Base-by-base conservation (phyloP, 2,113 vertebrate genomes). In the Gasterosteus aculeatus region DNA sequence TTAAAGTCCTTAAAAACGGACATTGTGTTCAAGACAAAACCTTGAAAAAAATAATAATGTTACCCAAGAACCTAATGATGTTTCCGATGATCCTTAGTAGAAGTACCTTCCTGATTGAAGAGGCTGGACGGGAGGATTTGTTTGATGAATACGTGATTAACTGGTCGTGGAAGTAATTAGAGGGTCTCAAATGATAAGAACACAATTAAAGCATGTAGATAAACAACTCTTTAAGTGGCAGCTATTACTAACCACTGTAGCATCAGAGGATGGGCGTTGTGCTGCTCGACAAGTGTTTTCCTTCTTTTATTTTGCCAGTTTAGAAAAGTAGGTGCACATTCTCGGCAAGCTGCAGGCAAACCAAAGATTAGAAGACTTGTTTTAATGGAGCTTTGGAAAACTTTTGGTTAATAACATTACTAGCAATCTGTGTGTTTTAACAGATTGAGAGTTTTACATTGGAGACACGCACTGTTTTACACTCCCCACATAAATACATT, bases 251-350 rank as follows among this genome's bases (percentile, higher is more conserved):
- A 60, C 22, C n/a, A 2, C n/a, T 22, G 44, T 11, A 38, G 41
- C 51, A 58, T 29, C 10, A 35, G 38, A 19, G 10, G 1, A 47
- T 31, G 61, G 8, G 16, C 10, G 26, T 18, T 39, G 22, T 11
- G 42, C 5, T 35, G 10, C 26, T 11, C 15, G 38, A 35, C 19
- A 70, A 46, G 47, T 22, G 9, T 61, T 31, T 46, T 68, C 67
- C 35, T 57, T 41, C 33, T 54, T 54, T 68, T 70, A 26, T 47
- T 68, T 65, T 70, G 2, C 49, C 26, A 35, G 56, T 75, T 75
- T 29, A 42, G 31, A 75, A 78, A 75, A 54, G 12, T 2, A 47
- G 39, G 22, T 62, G 31, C 14, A 58, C 11, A 29, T 39, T 71
- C 2, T 26, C 33, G n/a, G 2, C n/a, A 39, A 14, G 38, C 75